Percentiles rank a stretch among this genome's conserved stretches.
phyloP scores from a whole-genome alignment of 2,888 invertebrate genomes.

The Drosophila maculinotata region DNA sequence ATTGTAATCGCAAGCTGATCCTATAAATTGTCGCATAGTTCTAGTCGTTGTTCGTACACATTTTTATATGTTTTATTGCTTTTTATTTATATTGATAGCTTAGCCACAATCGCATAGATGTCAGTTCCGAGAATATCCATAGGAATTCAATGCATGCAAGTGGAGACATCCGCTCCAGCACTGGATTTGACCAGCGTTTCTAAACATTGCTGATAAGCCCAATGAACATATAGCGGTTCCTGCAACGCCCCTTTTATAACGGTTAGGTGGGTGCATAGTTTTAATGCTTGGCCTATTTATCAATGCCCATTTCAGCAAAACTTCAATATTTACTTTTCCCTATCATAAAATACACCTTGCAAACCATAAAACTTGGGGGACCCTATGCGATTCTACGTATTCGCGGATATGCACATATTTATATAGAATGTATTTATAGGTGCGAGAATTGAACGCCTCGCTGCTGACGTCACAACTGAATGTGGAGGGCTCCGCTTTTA shows the following conservation, averaged over 20 bases:
- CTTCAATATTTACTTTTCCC: conserved; percentile 24
- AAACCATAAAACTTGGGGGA: conserved; percentile 14
- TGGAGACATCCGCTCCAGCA: conserved; percentile 50
- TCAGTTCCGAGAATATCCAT: conserved; percentile 40
- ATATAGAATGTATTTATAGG: conserved; percentile 15
- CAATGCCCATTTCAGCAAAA: conserved; percentile 5
- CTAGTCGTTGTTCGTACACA: conserved; percentile 6
- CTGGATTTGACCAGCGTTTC: conserved; percentile 11
- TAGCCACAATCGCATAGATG: conserved; percentile 8
- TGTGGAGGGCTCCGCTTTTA: conserved; percentile 13
- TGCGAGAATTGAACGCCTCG: conserved; percentile 38
- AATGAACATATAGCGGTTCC: background rate
- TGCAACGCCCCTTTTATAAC: conserved; percentile 33
- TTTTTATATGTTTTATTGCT: background rate
- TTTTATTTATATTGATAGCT: conserved; percentile 8
- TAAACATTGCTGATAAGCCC: conserved; percentile 47
- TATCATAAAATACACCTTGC: conserved; percentile 52
- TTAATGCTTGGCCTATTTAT: conserved; percentile 15
- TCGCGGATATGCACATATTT: background rate
- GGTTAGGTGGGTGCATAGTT: background rate
- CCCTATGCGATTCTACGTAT: conserved; percentile 3
- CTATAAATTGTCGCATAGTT: conserved; percentile 23
- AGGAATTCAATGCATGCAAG: conserved; percentile 22
- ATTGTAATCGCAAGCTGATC: conserved; percentile 23
- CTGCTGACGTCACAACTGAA: conserved; percentile 45